A percentile compares a stretch with the other conserved stretches of the same genome.
phyloP scores from a whole-genome alignment of 2,113 vertebrate genomes.

The Dipodomys merriami region DNA sequence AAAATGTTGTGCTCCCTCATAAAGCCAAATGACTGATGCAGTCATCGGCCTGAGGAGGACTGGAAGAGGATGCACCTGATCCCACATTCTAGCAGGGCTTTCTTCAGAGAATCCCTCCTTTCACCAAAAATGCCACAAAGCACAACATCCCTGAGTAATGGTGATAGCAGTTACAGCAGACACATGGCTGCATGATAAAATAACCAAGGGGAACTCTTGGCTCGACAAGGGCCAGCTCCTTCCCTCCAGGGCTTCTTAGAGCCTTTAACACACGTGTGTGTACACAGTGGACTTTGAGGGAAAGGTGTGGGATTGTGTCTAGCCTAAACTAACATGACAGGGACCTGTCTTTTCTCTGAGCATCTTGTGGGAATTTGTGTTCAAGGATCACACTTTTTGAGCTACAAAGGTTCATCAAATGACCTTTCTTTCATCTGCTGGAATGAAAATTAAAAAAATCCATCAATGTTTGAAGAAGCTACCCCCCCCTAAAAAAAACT shows the following conservation, averaged over 20 bases:
- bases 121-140: not conserved
- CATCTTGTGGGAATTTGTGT: not conserved
- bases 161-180: rapidly evolving
- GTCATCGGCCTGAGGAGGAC: not conserved
- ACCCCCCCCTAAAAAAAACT: not conserved
- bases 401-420: rapidly evolving
- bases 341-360: not conserved
- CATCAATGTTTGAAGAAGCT: not conserved
- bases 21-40: not conserved
- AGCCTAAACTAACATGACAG: rapidly evolving
- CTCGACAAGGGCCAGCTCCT: not conserved
- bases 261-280: rapidly evolving
- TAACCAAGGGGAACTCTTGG: too few species aligned
- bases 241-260: not conserved
- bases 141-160: rapidly evolving
- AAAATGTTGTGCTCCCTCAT: not conserved
- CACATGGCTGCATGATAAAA: not conserved
- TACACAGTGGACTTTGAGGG: rapidly evolving
- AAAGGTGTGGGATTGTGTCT: rapidly evolving
- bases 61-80: not conserved
- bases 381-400: not conserved
- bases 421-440: not conserved
- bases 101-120: not conserved
- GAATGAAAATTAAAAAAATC: too few species aligned
- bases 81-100: not conserved